Evolutionary conservation across 2,113 vertebrate species (phyloP).

Genomic region (Raja brachyura): DNA sequence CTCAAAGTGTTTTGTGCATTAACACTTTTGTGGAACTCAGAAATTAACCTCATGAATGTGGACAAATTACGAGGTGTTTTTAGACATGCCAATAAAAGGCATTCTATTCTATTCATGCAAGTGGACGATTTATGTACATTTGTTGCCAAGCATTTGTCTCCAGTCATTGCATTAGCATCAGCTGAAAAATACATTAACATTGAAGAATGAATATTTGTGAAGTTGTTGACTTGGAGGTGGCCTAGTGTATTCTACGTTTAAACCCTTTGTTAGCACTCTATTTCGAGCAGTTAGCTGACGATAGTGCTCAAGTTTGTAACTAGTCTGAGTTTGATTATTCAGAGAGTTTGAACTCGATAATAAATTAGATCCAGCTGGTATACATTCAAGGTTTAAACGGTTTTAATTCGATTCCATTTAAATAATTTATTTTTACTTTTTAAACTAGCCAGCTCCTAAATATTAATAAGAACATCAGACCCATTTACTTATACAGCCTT

Average conservation of each 20-base stretch:
- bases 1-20: no score
- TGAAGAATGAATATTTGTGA: not conserved
- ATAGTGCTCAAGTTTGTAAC: not conserved
- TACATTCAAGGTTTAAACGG: not conserved
- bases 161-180: no score
- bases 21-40: no score
- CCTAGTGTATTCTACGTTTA: not conserved
- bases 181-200: no score
- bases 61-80: no score
- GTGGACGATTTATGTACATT: no score
- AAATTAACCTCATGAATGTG: no score
- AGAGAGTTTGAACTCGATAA: not conserved
- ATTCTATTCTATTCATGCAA: no score
- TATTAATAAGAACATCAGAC: not conserved
- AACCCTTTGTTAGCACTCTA: not conserved
- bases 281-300: not conserved
- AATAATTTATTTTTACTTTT: no score
- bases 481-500: not conserved
- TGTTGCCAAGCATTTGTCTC: no score
- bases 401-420: not conserved
- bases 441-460: not conserved
- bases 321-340: not conserved
- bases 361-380: not conserved
- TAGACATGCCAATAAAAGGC: no score
- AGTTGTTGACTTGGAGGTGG: not conserved